A percentile compares a stretch with the other conserved stretches of the same genome.
Conservation (phyloP, 2,113 vertebrate genomes). For the Cephalopterus ornatus region DNA sequence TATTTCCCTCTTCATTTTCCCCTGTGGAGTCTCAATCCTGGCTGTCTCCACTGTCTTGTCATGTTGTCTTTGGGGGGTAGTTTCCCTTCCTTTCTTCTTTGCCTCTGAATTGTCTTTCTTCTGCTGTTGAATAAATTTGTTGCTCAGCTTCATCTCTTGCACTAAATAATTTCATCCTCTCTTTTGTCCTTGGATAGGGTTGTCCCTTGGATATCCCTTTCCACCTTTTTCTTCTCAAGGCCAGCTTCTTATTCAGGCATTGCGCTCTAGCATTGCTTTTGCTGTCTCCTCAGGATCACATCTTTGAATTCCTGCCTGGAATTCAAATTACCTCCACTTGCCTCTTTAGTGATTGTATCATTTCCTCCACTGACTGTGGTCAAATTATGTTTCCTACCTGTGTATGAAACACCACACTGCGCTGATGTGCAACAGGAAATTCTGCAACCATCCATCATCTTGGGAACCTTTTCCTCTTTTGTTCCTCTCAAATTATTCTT, state of each 20-base stretch:
- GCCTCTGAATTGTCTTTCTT: neutral
- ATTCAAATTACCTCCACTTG: neutral
- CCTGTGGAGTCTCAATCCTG: neutral
- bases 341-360: rapidly evolving
- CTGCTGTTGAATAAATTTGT: neutral
- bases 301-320: neutral
- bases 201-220: neutral
- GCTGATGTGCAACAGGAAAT: neutral
- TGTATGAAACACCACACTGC: neutral
- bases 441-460: neutral
- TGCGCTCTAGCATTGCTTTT: neutral
- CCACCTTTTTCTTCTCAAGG: neutral
- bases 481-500: neutral
- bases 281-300: neutral
- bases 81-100: constrained; percentile 49
- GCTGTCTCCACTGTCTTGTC: neutral
- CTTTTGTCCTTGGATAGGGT: neutral
- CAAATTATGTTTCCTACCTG: neutral
- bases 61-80: constrained; percentile 4
- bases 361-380: neutral
- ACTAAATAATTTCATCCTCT: neutral
- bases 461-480: neutral
- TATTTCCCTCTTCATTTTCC: neutral
- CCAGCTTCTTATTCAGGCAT: neutral
- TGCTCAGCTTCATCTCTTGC: neutral